A percentile compares a stretch with the other conserved stretches of the same genome.
phyloP scores from a whole-genome alignment of 1,140 invertebrate species.

The Bombus picipes region DNA sequence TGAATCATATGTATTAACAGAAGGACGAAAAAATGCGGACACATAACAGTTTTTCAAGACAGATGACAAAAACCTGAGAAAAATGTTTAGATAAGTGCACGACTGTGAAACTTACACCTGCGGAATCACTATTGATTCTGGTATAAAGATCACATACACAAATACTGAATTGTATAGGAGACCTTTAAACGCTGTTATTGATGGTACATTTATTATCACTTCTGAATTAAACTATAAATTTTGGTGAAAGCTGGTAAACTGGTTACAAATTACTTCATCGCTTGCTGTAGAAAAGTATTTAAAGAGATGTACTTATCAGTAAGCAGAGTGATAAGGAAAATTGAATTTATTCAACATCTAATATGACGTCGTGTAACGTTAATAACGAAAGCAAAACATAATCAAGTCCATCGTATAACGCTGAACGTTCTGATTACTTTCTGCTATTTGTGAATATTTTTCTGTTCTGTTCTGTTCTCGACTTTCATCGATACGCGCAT shows the following conservation, averaged over 20 bases:
- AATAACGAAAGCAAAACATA: slow-evolving; percentile 36
- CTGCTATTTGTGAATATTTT: slow-evolving; percentile 42
- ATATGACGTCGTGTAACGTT: slow-evolving; percentile 36
- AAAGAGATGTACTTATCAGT: slow-evolving; percentile 64
- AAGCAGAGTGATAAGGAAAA: slow-evolving; percentile 49
- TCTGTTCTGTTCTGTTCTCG: slow-evolving; percentile 30
- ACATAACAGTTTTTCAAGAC: slow-evolving; percentile 41
- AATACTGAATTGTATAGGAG: slow-evolving; percentile 35
- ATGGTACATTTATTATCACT: slow-evolving; percentile 26
- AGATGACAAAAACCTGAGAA: slow-evolving; percentile 40
- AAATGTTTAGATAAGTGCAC: slow-evolving; percentile 46
- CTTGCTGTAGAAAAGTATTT: slow-evolving; percentile 53
- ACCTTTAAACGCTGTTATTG: background rate
- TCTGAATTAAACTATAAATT: slow-evolving; percentile 50
- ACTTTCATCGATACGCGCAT: slow-evolving; percentile 32
- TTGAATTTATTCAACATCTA: slow-evolving; percentile 48
- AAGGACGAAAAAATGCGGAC: slow-evolving; percentile 55
- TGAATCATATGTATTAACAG: slow-evolving; percentile 54
- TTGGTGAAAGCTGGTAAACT: slow-evolving; percentile 26
- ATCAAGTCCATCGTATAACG: slow-evolving; percentile 45
- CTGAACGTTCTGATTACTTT: slow-evolving; percentile 44
- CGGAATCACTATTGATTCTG: slow-evolving; percentile 24
- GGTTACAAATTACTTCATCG: slow-evolving; percentile 45
- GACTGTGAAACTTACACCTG: slow-evolving; percentile 42
- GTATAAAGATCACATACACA: slow-evolving; percentile 27